Evolutionary conservation across 2,888 invertebrate species (phyloP).

Genomic region (Prostheceraeus crozeri): DNA sequence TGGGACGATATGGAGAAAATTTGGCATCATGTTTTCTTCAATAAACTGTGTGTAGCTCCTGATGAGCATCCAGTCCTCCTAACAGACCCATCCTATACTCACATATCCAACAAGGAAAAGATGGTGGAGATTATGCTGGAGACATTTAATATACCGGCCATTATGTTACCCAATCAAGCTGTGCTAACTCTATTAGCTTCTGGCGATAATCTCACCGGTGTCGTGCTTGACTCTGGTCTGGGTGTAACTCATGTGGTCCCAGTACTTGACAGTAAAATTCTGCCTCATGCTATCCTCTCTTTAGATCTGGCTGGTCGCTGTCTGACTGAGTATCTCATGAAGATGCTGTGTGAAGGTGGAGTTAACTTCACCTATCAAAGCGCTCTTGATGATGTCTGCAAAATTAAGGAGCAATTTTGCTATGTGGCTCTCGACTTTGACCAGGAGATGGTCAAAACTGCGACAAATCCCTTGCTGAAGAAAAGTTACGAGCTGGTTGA

Average conservation of each 20-base stretch:
- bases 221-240: constrained; percentile 81
- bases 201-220: constrained; percentile 83
- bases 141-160: constrained; percentile 69
- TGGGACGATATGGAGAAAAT: constrained; percentile 60
- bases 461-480: constrained; percentile 48
- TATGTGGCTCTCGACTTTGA: constrained; percentile 54
- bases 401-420: constrained; percentile 43
- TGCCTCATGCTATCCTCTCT: constrained; percentile 60
- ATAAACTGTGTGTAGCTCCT: constrained; percentile 60
- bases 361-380: constrained; percentile 39
- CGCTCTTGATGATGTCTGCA: constrained; percentile 69
- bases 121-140: constrained; percentile 65
- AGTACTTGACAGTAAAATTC: constrained; percentile 70
- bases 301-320: constrained; percentile 61
- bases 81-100: constrained; percentile 82
- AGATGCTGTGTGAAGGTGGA: constrained; percentile 59
- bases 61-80: constrained; percentile 74
- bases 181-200: constrained; percentile 82
- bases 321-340: constrained; percentile 61
- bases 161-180: constrained; percentile 79
- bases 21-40: constrained; percentile 58
- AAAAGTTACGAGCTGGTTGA: constrained; percentile 55
- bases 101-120: constrained; percentile 85
- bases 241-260: constrained; percentile 86
- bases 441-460: constrained; percentile 53